Evolutionary conservation across 1,140 invertebrate genomes (phyloP).

Genomic region (Phortica variegata): DNA sequence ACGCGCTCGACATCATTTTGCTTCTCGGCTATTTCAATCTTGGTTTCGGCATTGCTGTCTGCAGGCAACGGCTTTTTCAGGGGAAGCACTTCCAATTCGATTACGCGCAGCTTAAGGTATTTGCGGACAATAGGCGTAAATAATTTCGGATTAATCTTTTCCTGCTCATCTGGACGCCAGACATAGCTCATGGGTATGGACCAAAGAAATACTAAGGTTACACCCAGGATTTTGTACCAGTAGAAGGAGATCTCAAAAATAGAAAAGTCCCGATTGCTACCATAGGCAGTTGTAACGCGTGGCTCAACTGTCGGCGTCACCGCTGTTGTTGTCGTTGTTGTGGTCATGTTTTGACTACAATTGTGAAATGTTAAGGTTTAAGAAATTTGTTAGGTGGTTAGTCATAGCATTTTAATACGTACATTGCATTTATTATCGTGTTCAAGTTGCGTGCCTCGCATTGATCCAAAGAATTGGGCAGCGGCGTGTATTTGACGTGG

Average conservation of each 20-base stretch:
- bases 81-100: slow-evolving; percentile 33
- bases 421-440: slow-evolving; percentile 30
- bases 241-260: slow-evolving; percentile 64
- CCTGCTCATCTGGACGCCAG: slow-evolving; percentile 20
- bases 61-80: slow-evolving; percentile 10
- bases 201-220: slow-evolving; percentile 63
- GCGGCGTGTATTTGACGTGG: slow-evolving; percentile 59
- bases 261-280: slow-evolving; percentile 56
- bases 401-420: slow-evolving; percentile 11
- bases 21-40: slow-evolving; percentile 8
- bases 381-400: slow-evolving; percentile 8
- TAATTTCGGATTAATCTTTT: slow-evolving; percentile 32
- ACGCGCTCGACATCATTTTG: slow-evolving; percentile 4
- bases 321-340: slow-evolving; percentile 11
- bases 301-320: neutral
- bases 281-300: slow-evolving; percentile 33
- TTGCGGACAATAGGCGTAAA: slow-evolving; percentile 35
- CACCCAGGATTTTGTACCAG: slow-evolving; percentile 66
- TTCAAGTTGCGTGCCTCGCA: slow-evolving; percentile 58
- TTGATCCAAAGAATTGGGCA: slow-evolving; percentile 62
- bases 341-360: slow-evolving; percentile 13
- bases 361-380: neutral
- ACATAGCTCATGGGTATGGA: slow-evolving; percentile 59
- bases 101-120: slow-evolving; percentile 13
- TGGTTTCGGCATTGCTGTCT: slow-evolving; percentile 2